Conservation (phyloP, 2,888 invertebrate species). For the Leptura quadrifasciata region DNA sequence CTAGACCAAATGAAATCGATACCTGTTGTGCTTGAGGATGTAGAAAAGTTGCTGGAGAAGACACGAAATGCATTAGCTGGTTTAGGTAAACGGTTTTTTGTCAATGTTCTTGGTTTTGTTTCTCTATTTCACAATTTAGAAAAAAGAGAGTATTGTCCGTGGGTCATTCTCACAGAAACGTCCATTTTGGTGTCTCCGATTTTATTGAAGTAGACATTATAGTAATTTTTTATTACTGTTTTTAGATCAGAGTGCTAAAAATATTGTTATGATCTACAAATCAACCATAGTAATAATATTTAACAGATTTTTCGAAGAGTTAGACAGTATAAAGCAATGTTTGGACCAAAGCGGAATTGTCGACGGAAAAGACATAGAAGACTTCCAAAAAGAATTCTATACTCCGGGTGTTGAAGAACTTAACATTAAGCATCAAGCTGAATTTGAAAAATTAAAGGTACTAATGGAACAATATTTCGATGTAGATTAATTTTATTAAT, state of each 20-base stretch:
- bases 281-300: conserved; percentile 61
- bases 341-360: conserved; percentile 43
- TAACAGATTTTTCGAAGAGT: conserved; percentile 62
- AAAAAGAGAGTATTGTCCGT: background rate
- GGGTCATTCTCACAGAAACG: too few species aligned
- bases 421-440: conserved; percentile 45
- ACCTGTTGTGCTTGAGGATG: background rate
- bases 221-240: conserved; percentile 5
- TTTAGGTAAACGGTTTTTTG: background rate
- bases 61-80: background rate
- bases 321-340: conserved; percentile 56
- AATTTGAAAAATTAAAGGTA: conserved; percentile 53
- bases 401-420: conserved; percentile 58
- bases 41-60: background rate
- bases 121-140: background rate
- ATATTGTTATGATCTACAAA: conserved; percentile 61
- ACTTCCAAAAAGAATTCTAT: conserved; percentile 56
- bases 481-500: too few species aligned
- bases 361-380: conserved; percentile 48
- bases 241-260: conserved; percentile 60
- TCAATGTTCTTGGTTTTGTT: too few species aligned
- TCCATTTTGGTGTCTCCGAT: too few species aligned
- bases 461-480: too few species aligned
- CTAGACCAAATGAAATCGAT: background rate
- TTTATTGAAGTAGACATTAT: too few species aligned